phyloP scores from a whole-genome alignment of 2,888 invertebrate genomes.

The Congeria kusceri region DNA sequence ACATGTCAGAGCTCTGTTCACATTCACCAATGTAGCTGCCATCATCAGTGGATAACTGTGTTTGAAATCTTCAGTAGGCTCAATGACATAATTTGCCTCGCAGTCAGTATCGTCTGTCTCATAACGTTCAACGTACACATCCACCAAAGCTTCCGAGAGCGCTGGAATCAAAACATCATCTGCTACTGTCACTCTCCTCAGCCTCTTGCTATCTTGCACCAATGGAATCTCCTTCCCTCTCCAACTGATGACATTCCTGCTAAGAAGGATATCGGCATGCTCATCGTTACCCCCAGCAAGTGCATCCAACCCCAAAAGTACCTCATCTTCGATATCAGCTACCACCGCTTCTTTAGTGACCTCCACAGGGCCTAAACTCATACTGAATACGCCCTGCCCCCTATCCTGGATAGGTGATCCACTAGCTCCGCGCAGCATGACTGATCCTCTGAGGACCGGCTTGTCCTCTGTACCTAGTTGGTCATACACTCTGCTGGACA shows the following conservation, averaged over 20 bases:
- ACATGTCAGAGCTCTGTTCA: constrained; percentile 1
- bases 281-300: background rate
- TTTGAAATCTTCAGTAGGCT: constrained; percentile 1
- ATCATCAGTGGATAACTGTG: no score
- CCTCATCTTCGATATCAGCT: constrained; percentile 29
- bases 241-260: background rate
- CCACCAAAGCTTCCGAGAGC: constrained; percentile 4
- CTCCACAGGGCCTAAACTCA: no score
- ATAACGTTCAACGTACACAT: constrained; percentile 3
- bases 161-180: constrained; percentile 18
- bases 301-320: constrained; percentile 7
- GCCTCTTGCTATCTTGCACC: background rate
- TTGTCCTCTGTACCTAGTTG: no score
- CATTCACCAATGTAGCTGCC: constrained; percentile 9
- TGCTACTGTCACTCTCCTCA: constrained; percentile 9
- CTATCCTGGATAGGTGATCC: no score
- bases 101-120: background rate
- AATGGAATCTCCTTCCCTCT: background rate
- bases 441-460: no score
- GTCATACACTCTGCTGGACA: no score
- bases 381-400: no score
- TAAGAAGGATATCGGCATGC: constrained; percentile 24
- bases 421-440: no score
- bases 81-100: background rate
- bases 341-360: constrained; percentile 13